Evolutionary conservation across 2,113 vertebrate genomes (phyloP).

Genomic region (Nothoprocta pentlandii): DNA sequence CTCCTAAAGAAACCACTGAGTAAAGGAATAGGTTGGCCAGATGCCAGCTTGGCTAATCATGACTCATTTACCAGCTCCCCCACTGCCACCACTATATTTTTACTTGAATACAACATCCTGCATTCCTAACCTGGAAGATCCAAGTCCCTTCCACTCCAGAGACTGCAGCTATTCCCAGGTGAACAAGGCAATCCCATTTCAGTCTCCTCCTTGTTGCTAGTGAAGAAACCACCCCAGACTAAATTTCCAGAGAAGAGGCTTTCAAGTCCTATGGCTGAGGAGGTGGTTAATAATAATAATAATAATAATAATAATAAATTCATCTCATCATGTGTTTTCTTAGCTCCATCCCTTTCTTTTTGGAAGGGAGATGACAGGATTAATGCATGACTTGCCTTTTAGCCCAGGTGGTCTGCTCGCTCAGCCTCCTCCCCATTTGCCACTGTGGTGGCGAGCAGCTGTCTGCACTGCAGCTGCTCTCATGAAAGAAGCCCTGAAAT

Average conservation of each 20-base stretch:
- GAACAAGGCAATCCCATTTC: not conserved
- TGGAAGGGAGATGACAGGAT: conserved; percentile 12
- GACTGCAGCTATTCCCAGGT: not conserved
- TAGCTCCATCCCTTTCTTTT: not conserved
- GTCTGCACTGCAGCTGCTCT: conserved; percentile 6
- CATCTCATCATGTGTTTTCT: not conserved
- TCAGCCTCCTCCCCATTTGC: not conserved
- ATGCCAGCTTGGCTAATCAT: not conserved
- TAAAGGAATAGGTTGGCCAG: conserved; percentile 31
- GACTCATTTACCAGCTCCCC: conserved; percentile 35
- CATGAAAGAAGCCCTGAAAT: not conserved
- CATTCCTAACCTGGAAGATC: not conserved
- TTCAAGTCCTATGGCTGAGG: not conserved
- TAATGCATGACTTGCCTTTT: conserved; percentile 8
- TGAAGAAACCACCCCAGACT: not conserved
- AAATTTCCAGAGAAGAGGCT: not conserved
- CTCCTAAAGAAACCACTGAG: conserved; percentile 42
- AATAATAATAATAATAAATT: too few relatives aligned
- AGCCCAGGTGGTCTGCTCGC: not conserved
- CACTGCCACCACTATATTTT: not conserved
- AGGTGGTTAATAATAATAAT: not conserved
- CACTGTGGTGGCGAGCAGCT: conserved; percentile 27
- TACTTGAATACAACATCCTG: not conserved
- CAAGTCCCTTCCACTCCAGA: not conserved
- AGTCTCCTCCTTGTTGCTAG: not conserved